Conservation (phyloP, 1,140 invertebrate genomes). For the Diorhabda carinulata region DNA sequence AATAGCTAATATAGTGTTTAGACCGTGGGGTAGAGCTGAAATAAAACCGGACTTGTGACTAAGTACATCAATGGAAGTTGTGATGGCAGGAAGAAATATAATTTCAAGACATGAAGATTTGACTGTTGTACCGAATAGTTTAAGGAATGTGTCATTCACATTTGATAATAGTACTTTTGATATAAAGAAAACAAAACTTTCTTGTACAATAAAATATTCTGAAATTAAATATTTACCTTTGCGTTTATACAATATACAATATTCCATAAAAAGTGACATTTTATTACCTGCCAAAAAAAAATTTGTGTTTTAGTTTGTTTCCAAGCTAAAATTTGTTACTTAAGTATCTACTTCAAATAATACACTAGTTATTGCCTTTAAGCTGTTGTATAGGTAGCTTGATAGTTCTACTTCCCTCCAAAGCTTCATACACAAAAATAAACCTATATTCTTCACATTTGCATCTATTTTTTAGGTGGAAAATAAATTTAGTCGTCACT, state of each 20-base stretch:
- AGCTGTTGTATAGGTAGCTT: too few relatives aligned
- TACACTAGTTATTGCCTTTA: too few relatives aligned
- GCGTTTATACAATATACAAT: neutral
- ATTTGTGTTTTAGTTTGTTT: too few relatives aligned
- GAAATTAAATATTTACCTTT: neutral
- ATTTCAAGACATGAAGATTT: neutral
- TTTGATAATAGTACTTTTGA: neutral
- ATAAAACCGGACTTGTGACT: neutral
- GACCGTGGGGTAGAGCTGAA: neutral
- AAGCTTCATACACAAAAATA: too few relatives aligned
- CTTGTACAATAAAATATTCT: neutral
- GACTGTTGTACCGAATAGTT: neutral
- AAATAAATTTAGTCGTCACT: too few relatives aligned
- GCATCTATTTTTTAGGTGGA: too few relatives aligned
- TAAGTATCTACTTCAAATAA: too few relatives aligned
- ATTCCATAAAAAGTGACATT: neutral
- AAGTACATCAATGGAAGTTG: neutral
- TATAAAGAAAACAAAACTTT: neutral
- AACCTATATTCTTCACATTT: too few relatives aligned
- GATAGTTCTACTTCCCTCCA: too few relatives aligned
- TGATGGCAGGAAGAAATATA: neutral
- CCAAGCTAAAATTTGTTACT: too few relatives aligned
- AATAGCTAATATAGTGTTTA: neutral
- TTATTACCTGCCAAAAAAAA: neutral
- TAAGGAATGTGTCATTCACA: neutral